Evolutionary conservation across 2,113 vertebrate species (phyloP).

Genomic region (Dasypus novemcinctus): DNA sequence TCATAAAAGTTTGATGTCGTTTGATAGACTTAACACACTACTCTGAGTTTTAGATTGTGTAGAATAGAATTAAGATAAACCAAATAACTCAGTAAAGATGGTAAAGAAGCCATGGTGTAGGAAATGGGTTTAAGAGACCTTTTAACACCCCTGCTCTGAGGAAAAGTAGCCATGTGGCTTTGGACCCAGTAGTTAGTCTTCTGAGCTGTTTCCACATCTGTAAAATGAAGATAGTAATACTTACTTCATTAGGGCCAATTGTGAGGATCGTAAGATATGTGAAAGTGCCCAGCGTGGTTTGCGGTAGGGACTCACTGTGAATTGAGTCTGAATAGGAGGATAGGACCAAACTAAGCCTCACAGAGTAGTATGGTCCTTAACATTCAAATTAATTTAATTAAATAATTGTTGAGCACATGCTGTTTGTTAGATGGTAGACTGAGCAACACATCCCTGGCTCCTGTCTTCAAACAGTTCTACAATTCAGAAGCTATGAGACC

Average conservation of each 20-base stretch:
- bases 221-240: background rate
- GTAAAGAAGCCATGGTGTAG: background rate
- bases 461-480: background rate
- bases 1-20: background rate
- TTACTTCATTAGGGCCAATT: background rate
- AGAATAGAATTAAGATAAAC: conserved; percentile 19
- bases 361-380: background rate
- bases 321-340: background rate
- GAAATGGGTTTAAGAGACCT: background rate
- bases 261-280: background rate
- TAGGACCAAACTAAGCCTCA: background rate
- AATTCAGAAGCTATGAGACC: background rate
- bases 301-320: background rate
- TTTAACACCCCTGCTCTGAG: background rate
- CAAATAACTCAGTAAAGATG: background rate
- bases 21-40: background rate
- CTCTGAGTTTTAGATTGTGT: background rate
- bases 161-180: background rate
- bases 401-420: background rate
- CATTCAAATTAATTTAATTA: background rate
- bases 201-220: background rate
- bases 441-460: background rate
- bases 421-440: background rate
- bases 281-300: background rate
- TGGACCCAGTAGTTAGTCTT: background rate